Percentiles rank a stretch among this genome's conserved stretches.
Evolutionary conservation across 2,113 vertebrate genomes (phyloP).

Genomic region (Anoura caudifer): DNA sequence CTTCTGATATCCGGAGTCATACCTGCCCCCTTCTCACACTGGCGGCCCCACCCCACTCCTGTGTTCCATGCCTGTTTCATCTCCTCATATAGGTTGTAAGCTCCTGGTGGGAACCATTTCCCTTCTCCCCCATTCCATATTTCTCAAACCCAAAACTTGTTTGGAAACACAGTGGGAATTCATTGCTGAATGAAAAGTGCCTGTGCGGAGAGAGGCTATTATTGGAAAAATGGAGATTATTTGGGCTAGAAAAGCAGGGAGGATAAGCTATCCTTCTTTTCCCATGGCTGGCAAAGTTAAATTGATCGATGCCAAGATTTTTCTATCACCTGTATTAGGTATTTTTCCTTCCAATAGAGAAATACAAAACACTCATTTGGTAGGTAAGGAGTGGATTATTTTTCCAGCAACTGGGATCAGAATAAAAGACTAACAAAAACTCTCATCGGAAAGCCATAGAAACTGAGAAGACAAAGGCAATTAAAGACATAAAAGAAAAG

Average conservation of each 20-base stretch:
- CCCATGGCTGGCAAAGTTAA: background rate
- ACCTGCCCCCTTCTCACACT: background rate
- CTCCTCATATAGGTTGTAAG: background rate
- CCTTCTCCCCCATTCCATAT: background rate
- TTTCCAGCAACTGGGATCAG: background rate
- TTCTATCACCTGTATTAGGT: background rate
- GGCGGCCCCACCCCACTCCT: background rate
- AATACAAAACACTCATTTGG: background rate
- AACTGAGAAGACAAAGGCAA: slow-evolving; percentile 23
- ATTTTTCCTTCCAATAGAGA: background rate
- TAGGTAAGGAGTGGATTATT: background rate
- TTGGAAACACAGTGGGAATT: background rate
- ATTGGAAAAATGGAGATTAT: background rate
- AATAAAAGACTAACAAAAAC: slow-evolving; percentile 29
- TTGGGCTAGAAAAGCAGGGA: background rate
- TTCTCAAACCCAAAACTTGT: background rate
- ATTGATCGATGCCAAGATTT: background rate
- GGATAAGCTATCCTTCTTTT: background rate
- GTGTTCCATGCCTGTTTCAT: background rate
- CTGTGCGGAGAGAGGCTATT: background rate
- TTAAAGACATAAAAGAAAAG: slow-evolving; percentile 7
- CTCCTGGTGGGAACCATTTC: background rate
- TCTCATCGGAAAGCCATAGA: background rate
- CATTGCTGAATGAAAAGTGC: background rate
- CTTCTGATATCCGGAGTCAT: background rate